Evolutionary conservation across 2,113 vertebrate genomes (phyloP).

Genomic region (Herpetotheres cachinnans): DNA sequence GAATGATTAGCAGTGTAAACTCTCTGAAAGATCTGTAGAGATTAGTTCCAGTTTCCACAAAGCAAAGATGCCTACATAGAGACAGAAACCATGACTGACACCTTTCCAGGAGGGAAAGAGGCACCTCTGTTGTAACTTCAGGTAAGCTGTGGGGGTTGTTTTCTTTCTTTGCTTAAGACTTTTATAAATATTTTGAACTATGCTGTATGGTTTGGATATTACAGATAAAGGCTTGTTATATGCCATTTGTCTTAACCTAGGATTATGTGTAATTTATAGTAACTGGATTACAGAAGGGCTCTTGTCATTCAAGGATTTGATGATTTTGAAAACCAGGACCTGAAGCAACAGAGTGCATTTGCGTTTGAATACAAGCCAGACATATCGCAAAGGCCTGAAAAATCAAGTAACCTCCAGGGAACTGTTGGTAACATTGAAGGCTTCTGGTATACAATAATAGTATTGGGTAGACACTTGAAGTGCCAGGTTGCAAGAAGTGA

Average conservation of each 20-base stretch:
- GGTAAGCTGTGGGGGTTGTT: not conserved
- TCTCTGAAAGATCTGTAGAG: not conserved
- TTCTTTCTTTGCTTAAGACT: not conserved
- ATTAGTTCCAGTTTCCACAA: not conserved
- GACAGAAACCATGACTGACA: not conserved
- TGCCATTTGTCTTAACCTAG: not conserved
- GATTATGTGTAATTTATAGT: not conserved
- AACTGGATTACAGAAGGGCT: not conserved
- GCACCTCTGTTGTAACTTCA: not conserved
- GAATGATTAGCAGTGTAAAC: not conserved
- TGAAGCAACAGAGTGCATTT: not conserved
- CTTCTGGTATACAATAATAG: not conserved
- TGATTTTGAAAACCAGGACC: not conserved
- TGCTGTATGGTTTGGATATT: not conserved
- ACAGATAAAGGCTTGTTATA: not conserved
- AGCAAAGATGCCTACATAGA: not conserved
- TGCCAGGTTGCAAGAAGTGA: fast-evolving
- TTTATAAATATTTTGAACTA: not conserved
- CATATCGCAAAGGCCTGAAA: not conserved
- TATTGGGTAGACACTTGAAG: not conserved
- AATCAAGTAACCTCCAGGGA: not conserved
- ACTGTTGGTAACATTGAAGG: not conserved
- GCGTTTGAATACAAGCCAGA: not conserved
- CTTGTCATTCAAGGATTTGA: not conserved
- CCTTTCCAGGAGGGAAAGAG: not conserved